phyloP scores from a whole-genome alignment of 2,888 invertebrate species.

The Halictus ligatus region DNA sequence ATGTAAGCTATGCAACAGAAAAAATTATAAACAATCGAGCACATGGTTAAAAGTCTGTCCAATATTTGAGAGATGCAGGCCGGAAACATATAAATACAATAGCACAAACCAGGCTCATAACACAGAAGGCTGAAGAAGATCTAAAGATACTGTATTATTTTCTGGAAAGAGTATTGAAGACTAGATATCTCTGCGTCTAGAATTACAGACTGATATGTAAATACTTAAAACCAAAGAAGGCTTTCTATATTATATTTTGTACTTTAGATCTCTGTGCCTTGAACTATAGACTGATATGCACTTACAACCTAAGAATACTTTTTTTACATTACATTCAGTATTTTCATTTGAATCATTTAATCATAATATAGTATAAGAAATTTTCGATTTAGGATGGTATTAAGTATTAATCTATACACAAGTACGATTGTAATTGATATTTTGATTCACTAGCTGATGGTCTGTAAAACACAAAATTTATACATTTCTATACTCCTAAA shows the following conservation, averaged over 20 bases:
- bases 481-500: constrained; percentile 40
- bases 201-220: background rate
- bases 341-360: background rate
- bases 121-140: background rate
- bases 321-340: background rate
- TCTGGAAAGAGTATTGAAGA: constrained; percentile 10
- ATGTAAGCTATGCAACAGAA: background rate
- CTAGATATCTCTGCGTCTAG: constrained; percentile 2
- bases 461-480: constrained; percentile 76
- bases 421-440: constrained; percentile 38
- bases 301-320: constrained; percentile 5
- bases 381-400: background rate
- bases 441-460: constrained; percentile 81
- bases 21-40: background rate
- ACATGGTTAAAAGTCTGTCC: background rate
- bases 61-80: background rate
- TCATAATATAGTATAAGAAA: background rate
- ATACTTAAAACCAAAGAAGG: background rate
- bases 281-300: constrained; percentile 12
- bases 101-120: background rate
- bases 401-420: constrained; percentile 5
- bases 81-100: background rate
- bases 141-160: constrained; percentile 7
- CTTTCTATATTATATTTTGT: constrained; percentile 5
- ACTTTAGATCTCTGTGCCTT: constrained; percentile 18